Evolutionary conservation across 2,888 invertebrate genomes (phyloP).

Genomic region (Amiota mariae): DNA sequence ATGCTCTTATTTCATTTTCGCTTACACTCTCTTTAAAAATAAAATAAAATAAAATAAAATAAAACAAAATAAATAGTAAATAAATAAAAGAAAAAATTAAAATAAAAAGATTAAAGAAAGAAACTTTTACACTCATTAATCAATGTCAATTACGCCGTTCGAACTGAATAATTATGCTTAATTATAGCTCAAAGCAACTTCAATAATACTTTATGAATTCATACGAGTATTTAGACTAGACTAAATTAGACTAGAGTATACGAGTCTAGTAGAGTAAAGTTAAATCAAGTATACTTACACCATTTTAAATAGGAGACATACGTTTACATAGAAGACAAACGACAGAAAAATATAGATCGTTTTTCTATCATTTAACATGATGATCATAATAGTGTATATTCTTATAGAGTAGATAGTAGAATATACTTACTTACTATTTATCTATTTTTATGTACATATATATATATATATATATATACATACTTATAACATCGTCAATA

Average conservation of each 20-base stretch:
- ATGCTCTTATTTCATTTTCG: background rate
- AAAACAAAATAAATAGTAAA: background rate
- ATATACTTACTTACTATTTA: background rate
- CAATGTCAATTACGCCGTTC: slow-evolving; percentile 70
- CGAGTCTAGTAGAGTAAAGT: no score
- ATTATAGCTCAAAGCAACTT: slow-evolving; percentile 63
- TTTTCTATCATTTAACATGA: no score
- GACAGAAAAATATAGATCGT: no score
- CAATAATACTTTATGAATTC: slow-evolving; percentile 48
- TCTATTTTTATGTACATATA: slow-evolving; percentile 13
- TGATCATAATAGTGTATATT: no score
- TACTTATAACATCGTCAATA: background rate
- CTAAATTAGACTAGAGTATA: no score
- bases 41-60: background rate
- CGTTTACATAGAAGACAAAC: no score
- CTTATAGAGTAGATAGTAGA: no score
- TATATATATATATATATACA: no score
- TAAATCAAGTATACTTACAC: no score
- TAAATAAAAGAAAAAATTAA: background rate
- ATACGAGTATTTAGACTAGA: no score
- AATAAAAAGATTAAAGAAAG: slow-evolving; percentile 13
- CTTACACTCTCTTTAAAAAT: slow-evolving; percentile 2
- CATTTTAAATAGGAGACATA: no score
- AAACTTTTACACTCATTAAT: slow-evolving; percentile 66
- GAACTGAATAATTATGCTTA: slow-evolving; percentile 67